Evolutionary conservation across 2,113 vertebrate species (phyloP).

Genomic region (rabbit (Oryctolagus cuniculus)): DNA sequence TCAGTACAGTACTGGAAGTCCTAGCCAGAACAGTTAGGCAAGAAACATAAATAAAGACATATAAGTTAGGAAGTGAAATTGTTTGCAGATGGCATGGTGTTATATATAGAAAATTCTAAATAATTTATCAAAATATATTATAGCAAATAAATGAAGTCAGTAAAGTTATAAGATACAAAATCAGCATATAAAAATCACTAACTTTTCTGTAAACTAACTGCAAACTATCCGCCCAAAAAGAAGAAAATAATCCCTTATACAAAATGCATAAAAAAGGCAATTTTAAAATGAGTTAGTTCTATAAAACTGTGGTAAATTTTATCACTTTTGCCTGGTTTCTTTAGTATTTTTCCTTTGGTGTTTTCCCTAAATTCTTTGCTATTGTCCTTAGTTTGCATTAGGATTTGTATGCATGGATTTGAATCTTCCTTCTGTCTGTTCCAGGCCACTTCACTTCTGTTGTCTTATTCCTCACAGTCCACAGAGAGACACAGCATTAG

Average conservation of each 20-base stretch:
- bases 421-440: neutral
- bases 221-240: neutral
- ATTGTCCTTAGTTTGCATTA: neutral
- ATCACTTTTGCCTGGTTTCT: neutral
- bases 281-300: slow-evolving; percentile 29
- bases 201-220: neutral
- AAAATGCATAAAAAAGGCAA: neutral
- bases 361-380: slow-evolving; percentile 24
- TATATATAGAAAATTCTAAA: no score
- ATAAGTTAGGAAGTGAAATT: no score
- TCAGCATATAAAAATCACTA: no score
- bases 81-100: no score
- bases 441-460: neutral
- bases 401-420: slow-evolving; percentile 17
- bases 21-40: no score
- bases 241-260: neutral
- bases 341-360: neutral
- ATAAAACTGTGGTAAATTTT: neutral
- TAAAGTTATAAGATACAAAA: no score
- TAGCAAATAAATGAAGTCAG: no score
- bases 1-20: no score
- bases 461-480: no score
- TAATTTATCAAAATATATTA: no score
- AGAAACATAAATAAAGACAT: no score
- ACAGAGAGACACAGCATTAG: neutral